These are phyloP conservation scores for Centrocercus urophasianus DNA, from an alignment of 2,113 vertebrate species.

Conservation along the genomic window DNA sequence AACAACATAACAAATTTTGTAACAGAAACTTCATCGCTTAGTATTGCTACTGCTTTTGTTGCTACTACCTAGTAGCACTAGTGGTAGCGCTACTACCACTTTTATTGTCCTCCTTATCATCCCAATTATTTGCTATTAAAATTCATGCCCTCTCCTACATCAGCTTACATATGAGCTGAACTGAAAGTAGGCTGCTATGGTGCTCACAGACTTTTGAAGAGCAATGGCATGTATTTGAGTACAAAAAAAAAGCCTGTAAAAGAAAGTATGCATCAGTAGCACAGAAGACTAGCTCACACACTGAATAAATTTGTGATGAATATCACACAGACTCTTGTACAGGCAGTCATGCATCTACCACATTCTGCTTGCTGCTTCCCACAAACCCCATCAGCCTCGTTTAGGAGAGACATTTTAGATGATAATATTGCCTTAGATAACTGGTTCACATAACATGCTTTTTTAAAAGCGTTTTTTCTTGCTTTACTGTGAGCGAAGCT, in stretches of 20 bases:
- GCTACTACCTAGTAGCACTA: too few relatives aligned
- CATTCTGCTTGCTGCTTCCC: background rate
- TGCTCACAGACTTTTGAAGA: background rate
- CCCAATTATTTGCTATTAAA: background rate
- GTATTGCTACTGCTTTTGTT: background rate
- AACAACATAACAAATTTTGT: background rate
- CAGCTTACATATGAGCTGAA: background rate
- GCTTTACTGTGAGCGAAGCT: background rate
- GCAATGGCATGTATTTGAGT: background rate
- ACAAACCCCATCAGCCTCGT: background rate
- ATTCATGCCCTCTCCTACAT: background rate
- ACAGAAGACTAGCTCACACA: background rate
- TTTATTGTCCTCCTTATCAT: background rate
- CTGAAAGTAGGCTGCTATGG: background rate
- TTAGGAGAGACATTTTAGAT: background rate
- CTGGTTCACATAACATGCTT: rapidly evolving
- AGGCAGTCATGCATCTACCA: background rate
- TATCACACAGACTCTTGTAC: background rate
- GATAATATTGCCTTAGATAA: background rate
- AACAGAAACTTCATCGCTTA: background rate
- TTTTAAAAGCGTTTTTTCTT: background rate
- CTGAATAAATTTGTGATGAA: background rate
- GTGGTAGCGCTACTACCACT: background rate
- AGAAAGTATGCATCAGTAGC: background rate
- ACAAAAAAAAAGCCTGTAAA: background rate